phyloP scores from a whole-genome alignment of 2,888 invertebrate genomes.

The Nycteola revayana region DNA sequence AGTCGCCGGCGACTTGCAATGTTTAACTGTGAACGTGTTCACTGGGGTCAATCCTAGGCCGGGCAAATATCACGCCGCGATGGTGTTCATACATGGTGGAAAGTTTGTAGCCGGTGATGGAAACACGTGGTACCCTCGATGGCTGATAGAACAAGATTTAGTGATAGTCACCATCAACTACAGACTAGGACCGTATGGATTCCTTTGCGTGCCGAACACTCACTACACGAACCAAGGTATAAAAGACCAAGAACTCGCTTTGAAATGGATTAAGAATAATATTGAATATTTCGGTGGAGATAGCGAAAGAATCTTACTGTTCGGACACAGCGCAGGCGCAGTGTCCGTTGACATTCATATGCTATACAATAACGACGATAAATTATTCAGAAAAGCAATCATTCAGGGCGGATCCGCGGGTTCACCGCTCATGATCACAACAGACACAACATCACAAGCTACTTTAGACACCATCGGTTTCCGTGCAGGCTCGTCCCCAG shows the following conservation, averaged over 20 bases:
- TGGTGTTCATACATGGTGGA: constrained; percentile 11
- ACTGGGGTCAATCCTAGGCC: neutral
- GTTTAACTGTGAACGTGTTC: constrained; percentile 7
- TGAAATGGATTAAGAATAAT: constrained; percentile 39
- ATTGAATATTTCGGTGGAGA: constrained; percentile 39
- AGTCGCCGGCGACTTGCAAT: constrained; percentile 6
- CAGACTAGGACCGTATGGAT: constrained; percentile 7
- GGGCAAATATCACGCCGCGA: constrained; percentile 1
- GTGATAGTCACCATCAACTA: constrained; percentile 6
- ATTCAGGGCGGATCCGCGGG: constrained; percentile 25
- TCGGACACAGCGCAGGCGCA: constrained; percentile 38
- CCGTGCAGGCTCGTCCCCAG: constrained; percentile 18
- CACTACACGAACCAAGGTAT: constrained; percentile 37
- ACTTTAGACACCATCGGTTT: constrained; percentile 3
- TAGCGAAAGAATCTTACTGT: constrained; percentile 21
- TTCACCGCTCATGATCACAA: constrained; percentile 12
- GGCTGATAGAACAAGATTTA: neutral
- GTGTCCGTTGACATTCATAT: constrained; percentile 32
- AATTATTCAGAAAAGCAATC: constrained; percentile 33
- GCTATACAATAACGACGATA: constrained; percentile 23
- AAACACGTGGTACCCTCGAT: neutral
- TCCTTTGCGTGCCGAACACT: constrained; percentile 2
- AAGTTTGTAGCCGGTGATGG: constrained; percentile 1
- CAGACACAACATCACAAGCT: constrained; percentile 6
- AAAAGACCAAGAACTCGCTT: constrained; percentile 35